A percentile compares a stretch with the other conserved stretches of the same genome.
These are phyloP conservation scores for Halyomorpha halys DNA, from an alignment of 1,140 invertebrate species.

Conservation along the genomic window DNA sequence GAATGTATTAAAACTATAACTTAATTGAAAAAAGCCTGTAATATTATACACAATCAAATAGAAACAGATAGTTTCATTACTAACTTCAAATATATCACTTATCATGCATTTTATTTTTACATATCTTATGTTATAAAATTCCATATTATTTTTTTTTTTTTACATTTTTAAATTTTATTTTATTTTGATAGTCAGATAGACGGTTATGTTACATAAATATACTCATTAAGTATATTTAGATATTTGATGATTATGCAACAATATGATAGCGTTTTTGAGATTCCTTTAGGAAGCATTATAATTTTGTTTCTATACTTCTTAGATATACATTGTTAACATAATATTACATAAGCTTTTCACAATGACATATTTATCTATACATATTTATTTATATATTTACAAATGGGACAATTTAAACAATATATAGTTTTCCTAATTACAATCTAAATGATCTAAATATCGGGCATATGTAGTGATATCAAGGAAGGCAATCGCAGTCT, in stretches of 20 bases:
- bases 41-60: no score
- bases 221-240: constrained; percentile 14
- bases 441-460: constrained; percentile 8
- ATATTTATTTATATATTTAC: constrained; percentile 27
- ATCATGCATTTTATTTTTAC: not conserved
- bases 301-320: constrained; percentile 19
- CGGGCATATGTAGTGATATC: constrained; percentile 16
- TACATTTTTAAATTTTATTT: constrained; percentile 1
- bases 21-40: no score
- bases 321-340: constrained; percentile 21
- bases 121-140: not conserved
- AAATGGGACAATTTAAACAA: constrained; percentile 13
- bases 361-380: constrained; percentile 21
- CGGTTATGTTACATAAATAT: constrained; percentile 16
- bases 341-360: constrained; percentile 22
- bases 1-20: no score
- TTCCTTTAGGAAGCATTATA: constrained; percentile 30
- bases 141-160: not conserved
- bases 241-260: constrained; percentile 1
- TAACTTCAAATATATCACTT: no score
- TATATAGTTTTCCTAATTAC: constrained; percentile 20
- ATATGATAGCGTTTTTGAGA: constrained; percentile 23
- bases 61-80: no score
- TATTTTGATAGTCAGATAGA: constrained; percentile 17
- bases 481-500: constrained; percentile 20